phyloP scores from a whole-genome alignment of 2,113 vertebrate genomes.

The Pluvianellus socialis region DNA sequence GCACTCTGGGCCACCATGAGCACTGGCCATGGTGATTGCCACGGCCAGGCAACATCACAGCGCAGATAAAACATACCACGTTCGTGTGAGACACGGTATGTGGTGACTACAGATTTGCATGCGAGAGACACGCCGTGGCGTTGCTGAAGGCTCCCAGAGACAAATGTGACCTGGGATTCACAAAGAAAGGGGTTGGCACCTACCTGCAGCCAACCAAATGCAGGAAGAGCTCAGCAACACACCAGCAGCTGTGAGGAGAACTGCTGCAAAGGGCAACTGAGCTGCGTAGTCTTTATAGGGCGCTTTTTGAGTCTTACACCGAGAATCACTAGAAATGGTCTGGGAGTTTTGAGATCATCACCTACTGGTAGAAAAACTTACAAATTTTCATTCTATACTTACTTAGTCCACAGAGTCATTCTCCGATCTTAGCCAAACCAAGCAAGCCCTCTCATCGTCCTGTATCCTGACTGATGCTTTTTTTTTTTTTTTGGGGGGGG shows the following conservation, averaged over 20 bases:
- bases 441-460: background rate
- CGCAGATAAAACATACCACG: background rate
- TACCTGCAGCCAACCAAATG: background rate
- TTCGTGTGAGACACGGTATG: rapidly evolving
- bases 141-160: background rate
- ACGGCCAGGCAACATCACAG: background rate
- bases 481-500: background rate
- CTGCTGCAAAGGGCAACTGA: background rate
- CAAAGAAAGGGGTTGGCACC: background rate
- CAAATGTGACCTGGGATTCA: background rate
- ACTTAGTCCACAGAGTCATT: background rate
- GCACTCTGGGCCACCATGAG: background rate
- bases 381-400: background rate
- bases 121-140: background rate
- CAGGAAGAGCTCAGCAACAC: background rate
- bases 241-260: background rate
- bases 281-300: background rate
- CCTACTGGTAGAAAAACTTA: background rate
- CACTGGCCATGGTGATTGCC: background rate
- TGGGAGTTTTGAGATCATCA: background rate
- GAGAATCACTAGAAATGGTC: background rate
- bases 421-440: background rate
- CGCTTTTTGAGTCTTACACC: background rate
- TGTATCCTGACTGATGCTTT: background rate
- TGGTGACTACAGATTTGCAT: background rate